Evolutionary conservation across 2,113 vertebrate genomes (phyloP).

Genomic region (Sinocyclocheilus maitianheensis): DNA sequence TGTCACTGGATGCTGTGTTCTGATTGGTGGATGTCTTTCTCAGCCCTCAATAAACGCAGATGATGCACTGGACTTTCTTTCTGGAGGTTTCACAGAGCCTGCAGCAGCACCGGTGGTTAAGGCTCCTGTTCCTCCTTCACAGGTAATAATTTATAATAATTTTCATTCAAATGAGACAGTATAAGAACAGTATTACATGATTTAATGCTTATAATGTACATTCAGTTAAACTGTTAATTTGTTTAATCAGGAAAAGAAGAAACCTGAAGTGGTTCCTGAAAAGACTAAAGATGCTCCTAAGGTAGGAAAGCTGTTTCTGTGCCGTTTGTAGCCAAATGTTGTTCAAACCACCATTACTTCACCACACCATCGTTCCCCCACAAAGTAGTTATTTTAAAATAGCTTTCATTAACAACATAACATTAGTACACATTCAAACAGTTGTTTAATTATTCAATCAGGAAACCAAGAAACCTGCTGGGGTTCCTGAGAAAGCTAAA

Average conservation of each 20-base stretch:
- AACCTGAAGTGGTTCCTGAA: conserved; percentile 29
- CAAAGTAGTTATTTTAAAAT: not conserved
- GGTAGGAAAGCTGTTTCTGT: conserved; percentile 24
- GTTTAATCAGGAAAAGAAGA: conserved; percentile 49
- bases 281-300: conserved; percentile 44
- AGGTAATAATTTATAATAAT: conserved; percentile 27
- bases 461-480: conserved; percentile 52
- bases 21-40: conserved; percentile 1
- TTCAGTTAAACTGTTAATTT: not conserved
- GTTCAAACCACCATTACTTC: not conserved
- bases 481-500: conserved; percentile 45
- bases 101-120: conserved; percentile 61
- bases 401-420: not conserved
- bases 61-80: conserved; percentile 73
- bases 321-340: not conserved
- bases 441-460: conserved; percentile 17
- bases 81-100: conserved; percentile 64
- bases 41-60: conserved; percentile 66
- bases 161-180: not conserved
- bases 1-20: not conserved
- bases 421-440: not conserved
- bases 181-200: not conserved
- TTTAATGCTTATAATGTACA: not conserved
- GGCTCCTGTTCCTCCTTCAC: conserved; percentile 53
- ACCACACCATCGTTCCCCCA: no score